Conservation (phyloP, 2,113 vertebrate genomes). For the Probosciger aterrimus region DNA sequence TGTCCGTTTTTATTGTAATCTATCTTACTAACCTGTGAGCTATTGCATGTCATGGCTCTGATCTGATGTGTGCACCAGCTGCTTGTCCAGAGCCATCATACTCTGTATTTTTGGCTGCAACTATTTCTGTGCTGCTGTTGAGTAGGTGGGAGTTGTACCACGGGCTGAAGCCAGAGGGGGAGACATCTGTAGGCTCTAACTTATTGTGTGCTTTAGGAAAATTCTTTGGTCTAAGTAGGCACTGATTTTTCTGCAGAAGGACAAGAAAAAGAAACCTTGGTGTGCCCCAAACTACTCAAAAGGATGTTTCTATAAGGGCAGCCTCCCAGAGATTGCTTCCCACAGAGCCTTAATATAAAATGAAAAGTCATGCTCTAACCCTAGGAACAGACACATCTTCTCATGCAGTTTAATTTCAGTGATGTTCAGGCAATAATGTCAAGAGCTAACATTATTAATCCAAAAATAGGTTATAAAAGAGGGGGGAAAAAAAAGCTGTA, state of each 20-base stretch:
- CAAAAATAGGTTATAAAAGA: neutral
- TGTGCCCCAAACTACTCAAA: neutral
- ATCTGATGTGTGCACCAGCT: neutral
- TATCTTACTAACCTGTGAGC: neutral
- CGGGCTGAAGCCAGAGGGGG: neutral
- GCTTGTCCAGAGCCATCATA: neutral
- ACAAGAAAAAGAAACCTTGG: neutral
- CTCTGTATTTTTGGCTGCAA: neutral
- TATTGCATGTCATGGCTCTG: neutral
- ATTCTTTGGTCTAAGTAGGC: neutral
- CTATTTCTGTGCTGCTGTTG: neutral
- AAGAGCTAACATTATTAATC: neutral
- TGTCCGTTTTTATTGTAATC: constrained; percentile 10
- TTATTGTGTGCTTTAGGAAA: neutral
- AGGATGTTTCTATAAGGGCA: neutral
- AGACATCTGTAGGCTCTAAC: neutral
- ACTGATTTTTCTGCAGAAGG: neutral
- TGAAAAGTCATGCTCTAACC: neutral
- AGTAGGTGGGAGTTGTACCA: neutral
- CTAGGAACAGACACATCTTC: neutral
- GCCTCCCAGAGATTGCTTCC: neutral
- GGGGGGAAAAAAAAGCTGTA: neutral
- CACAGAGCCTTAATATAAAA: neutral
- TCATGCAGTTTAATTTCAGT: neutral
- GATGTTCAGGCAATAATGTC: neutral